Percentiles rank a stretch among this genome's conserved stretches.
phyloP scores from a whole-genome alignment of 2,888 invertebrate species.

The Pilophorus perplexus region DNA sequence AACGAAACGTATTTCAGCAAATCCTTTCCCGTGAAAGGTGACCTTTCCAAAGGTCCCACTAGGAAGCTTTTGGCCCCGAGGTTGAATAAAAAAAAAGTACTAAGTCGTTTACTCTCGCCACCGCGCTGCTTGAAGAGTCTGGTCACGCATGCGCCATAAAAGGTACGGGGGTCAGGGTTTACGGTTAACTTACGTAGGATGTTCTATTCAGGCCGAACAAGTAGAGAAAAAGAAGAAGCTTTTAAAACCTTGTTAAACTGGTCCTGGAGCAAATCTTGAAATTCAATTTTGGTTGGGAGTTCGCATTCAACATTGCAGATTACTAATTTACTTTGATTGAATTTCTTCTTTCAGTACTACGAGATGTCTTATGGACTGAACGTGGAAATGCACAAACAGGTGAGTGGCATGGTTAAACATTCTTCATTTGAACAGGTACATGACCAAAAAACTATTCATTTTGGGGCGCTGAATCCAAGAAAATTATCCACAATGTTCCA shows the following conservation, averaged over 20 bases:
- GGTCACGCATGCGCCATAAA: slow-evolving; percentile 11
- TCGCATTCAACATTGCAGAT: not conserved
- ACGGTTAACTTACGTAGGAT: no score
- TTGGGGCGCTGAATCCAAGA: not conserved
- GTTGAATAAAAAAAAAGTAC: slow-evolving; percentile 6
- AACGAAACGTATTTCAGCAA: not conserved
- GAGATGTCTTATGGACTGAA: slow-evolving; percentile 97
- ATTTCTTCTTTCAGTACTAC: slow-evolving; percentile 71
- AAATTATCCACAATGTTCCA: no score
- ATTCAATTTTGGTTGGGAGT: no score
- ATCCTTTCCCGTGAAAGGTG: slow-evolving; percentile 18
- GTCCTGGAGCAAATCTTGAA: no score
- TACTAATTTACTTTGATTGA: not conserved
- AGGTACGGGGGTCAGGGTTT: no score
- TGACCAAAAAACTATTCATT: not conserved
- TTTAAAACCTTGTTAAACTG: no score
- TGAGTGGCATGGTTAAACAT: slow-evolving; percentile 57
- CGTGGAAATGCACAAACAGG: slow-evolving; percentile 98
- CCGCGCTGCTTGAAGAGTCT: no score
- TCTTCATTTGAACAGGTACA: not conserved
- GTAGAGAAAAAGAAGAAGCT: no score
- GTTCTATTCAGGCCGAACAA: no score
- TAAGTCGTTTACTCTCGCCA: no score
- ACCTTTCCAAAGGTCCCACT: not conserved
- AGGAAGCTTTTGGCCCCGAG: not conserved